A percentile compares a stretch with the other conserved stretches of the same genome.
These are phyloP conservation scores for Lophius piscatorius DNA, from an alignment of 2,113 vertebrate genomes.

Conservation along the genomic window DNA sequence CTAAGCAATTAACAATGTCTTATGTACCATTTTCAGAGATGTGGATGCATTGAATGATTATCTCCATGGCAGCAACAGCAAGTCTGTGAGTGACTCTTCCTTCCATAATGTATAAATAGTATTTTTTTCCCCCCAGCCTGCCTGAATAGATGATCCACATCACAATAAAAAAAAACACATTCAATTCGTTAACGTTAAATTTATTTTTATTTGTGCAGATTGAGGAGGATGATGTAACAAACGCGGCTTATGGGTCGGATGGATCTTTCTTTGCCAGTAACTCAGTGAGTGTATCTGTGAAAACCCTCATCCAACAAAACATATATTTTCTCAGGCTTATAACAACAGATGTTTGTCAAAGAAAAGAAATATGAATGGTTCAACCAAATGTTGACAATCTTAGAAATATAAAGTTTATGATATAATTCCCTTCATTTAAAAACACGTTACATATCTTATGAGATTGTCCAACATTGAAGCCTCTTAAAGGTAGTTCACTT, in stretches of 20 bases:
- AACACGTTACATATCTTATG: too few relatives aligned
- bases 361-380: too few relatives aligned
- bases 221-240: constrained; percentile 90
- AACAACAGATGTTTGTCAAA: too few relatives aligned
- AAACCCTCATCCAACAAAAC: constrained; percentile 21
- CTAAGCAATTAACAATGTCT: background rate
- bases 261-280: constrained; percentile 91
- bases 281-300: constrained; percentile 81
- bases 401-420: too few relatives aligned
- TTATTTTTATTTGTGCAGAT: constrained; percentile 67
- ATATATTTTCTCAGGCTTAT: background rate
- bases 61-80: constrained; percentile 94
- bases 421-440: too few relatives aligned
- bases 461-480: too few relatives aligned
- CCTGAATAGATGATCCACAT: background rate
- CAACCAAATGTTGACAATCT: too few relatives aligned
- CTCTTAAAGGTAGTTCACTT: too few relatives aligned
- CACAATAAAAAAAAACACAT: too few relatives aligned
- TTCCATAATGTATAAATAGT: constrained; percentile 11
- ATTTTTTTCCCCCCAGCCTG: background rate
- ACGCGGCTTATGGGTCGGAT: constrained; percentile 89
- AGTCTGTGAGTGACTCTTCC: constrained; percentile 91
- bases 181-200: background rate
- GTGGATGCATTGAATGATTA: constrained; percentile 96
- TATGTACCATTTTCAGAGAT: constrained; percentile 82